A percentile compares a stretch with the other conserved stretches of the same genome.
Conservation (phyloP, 1,140 invertebrate species). For the Forficula auricularia region DNA sequence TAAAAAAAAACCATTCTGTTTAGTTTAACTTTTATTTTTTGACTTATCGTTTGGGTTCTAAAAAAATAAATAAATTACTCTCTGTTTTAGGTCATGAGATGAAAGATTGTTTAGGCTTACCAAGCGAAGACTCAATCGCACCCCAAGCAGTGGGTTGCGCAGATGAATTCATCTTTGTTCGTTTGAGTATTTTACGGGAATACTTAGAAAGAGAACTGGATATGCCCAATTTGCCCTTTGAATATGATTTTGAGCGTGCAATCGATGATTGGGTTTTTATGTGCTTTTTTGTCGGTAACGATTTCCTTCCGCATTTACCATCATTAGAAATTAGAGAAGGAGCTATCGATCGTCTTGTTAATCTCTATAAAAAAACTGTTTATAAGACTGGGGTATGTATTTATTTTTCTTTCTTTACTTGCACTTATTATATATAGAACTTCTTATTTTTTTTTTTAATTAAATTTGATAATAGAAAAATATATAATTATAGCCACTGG, state of each 20-base stretch:
- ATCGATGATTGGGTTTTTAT: slow-evolving; percentile 99
- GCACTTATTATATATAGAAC: no score
- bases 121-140: slow-evolving; percentile 24
- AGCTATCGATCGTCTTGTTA: slow-evolving; percentile 88
- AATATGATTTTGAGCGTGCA: slow-evolving; percentile 73
- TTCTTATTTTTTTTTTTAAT: no score
- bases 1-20: no score
- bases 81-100: slow-evolving; percentile 66
- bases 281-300: slow-evolving; percentile 99
- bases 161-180: slow-evolving; percentile 73
- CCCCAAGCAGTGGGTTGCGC: slow-evolving; percentile 42
- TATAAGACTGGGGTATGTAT: slow-evolving; percentile 65
- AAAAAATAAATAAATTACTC: slow-evolving; percentile 9
- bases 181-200: slow-evolving; percentile 82
- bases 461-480: no score
- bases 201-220: slow-evolving; percentile 81
- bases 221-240: slow-evolving; percentile 88
- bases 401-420: no score
- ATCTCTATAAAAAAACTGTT: slow-evolving; percentile 87
- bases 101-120: slow-evolving; percentile 75
- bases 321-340: slow-evolving; percentile 96
- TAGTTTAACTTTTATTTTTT: no score
- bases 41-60: no score
- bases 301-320: slow-evolving; percentile 96
- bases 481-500: no score